Base-by-base conservation (phyloP, 2,113 vertebrate genomes). In the Lanius ludovicianus region DNA sequence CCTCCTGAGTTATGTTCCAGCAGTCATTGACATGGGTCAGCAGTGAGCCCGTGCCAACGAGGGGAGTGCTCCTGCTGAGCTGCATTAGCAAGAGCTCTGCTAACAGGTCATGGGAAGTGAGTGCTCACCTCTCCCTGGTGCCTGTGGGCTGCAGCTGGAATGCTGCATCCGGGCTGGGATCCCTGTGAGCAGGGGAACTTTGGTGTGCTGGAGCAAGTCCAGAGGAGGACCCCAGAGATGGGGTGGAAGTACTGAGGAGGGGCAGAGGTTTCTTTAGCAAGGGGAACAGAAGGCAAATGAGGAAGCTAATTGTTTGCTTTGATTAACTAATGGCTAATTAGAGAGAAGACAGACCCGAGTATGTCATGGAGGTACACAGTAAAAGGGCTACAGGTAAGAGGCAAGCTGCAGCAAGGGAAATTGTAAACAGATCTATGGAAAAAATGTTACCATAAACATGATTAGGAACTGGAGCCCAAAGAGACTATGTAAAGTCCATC, bases 61-160 rank as follows among this genome's bases (percentile, higher is more conserved):
- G 63, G 47, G 44, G 49, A 64, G 11, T 0, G 0, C 2, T 20
- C 84, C 84, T 76, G 80, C 75, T 79, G 87, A 71, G 83, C 62
- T 63, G 39, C 30, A 1, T 46, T 28, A 75, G 35, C 28, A 15
- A 14, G 9, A 71, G 30, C 30, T 3, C 11, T 33, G 67, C 87
- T 68, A 27, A 10, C 14, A 35, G 87, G 77, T 77, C 44, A 7
- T 76, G 83, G 93, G 67, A 93, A 92, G 49, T 0, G 20, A 63
- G 28, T 2, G 2, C 16, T 79, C 4, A 0, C 46, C 47, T 71
- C 70, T 90, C 53, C 65, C 60, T 19, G 33, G 35, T 55, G 47
- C 47, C 57, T 62, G 31, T 13, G 50, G 47, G 79, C 70, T 88
- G 78, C 89, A 92, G 74, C 85, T 96, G 93, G 41, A 65, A 37